phyloP scores from a whole-genome alignment of 2,888 invertebrate species.

The Melinaea menophilus region DNA sequence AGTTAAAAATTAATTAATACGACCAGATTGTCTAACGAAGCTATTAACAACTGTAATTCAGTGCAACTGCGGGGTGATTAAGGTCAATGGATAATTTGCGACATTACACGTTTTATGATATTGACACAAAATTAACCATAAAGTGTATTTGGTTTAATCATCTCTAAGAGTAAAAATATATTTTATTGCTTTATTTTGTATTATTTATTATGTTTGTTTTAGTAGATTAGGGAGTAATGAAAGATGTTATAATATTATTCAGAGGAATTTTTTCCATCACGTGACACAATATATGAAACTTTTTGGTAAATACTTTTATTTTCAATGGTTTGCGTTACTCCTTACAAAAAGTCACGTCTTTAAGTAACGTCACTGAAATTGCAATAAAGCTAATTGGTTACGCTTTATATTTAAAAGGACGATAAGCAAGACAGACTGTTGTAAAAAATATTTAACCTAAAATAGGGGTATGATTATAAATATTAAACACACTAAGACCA shows the following conservation, averaged over 20 bases:
- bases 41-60: slow-evolving; percentile 23
- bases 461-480: slow-evolving; percentile 7
- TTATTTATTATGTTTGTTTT: too few relatives aligned
- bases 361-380: neutral
- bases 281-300: too few relatives aligned
- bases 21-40: slow-evolving; percentile 19
- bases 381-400: slow-evolving; percentile 12
- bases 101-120: neutral
- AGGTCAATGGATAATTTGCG: slow-evolving; percentile 15
- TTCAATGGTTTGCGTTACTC: too few relatives aligned
- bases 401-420: slow-evolving; percentile 7
- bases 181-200: too few relatives aligned
- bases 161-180: too few relatives aligned
- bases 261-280: too few relatives aligned
- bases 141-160: too few relatives aligned
- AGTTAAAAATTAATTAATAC: slow-evolving; percentile 17
- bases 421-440: slow-evolving; percentile 11
- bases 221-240: too few relatives aligned
- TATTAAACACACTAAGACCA: neutral
- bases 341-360: neutral
- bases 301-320: too few relatives aligned
- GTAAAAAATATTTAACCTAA: slow-evolving; percentile 16
- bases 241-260: too few relatives aligned
- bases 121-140: neutral
- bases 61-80: slow-evolving; percentile 19